Evolutionary conservation across 2,888 invertebrate genomes (phyloP), one percentile per base, ranked within the genome.

Genomic region (Eupithecia centaureata): DNA sequence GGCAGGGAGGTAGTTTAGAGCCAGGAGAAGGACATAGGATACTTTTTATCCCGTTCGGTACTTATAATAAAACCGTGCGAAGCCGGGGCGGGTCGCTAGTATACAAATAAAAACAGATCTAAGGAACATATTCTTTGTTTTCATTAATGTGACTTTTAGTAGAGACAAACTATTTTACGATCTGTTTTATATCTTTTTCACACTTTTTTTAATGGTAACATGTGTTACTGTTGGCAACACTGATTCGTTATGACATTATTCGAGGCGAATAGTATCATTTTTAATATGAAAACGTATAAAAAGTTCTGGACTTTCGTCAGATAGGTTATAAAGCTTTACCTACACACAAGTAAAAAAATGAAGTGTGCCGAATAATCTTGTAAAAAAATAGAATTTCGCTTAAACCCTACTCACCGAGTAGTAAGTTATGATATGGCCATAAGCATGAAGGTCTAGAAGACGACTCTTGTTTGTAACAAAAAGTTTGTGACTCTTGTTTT

Each of bases 201-300:
- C 89, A 85, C 87, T 83, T 88, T 87, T 81, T 83, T 85, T 84
- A 77, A 76, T 73, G 80, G 76, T 77, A 84, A 84, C 87, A 86
- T 81, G 83, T 87, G 88, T 84, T 83, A 77, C 81, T 83, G 82
- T 80, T 77, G 78, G 80, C 77, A 67, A 74, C 79, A 82, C 88
- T 88, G 87, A 76, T 82, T 70, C 84, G 87, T 90, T 90, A 90
- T 91, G 90, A 89, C 87, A 91, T 83, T 85, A 87, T 82, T 75
- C 78, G 82, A 88, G 81, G 84, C 79, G 82, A 82, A 82, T 84
- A 82, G 87, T 91, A 90, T 87, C 89, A 89, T 87, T 87, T 89
- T 89, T 86, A 78, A 80, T 82, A 82, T 84, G 78, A 38, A 59
- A 65, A 70, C 30, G 38, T 18, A 56, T 63, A 71, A 84, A 81